Percentiles rank a stretch among this genome's conserved stretches.
These are phyloP conservation scores for Phycodurus eques DNA, from an alignment of 2,113 vertebrate genomes.

Conservation along the genomic window DNA sequence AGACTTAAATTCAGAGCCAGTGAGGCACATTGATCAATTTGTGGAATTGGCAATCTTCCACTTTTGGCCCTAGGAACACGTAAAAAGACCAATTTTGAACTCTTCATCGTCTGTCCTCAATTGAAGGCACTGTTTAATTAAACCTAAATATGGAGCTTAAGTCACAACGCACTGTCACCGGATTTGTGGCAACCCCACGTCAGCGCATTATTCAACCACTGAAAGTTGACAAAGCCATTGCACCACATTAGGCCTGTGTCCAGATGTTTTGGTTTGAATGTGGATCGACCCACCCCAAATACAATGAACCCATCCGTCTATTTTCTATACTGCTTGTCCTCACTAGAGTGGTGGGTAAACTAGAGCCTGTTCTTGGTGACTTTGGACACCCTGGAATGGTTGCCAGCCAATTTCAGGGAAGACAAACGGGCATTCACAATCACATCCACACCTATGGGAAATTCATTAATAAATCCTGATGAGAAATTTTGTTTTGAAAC, in stretches of 20 bases:
- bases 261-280: constrained; percentile 49
- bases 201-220: neutral
- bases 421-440: no score
- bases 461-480: no score
- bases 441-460: no score
- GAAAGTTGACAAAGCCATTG: neutral
- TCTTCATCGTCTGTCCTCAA: constrained; percentile 12
- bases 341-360: no score
- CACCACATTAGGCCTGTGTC: constrained; percentile 17
- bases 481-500: no score
- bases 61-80: constrained; percentile 23
- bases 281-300: neutral
- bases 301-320: no score
- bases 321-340: no score
- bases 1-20: constrained; percentile 7
- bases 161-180: constrained; percentile 4
- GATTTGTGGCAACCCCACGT: constrained; percentile 13
- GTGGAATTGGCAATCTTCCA: constrained; percentile 33
- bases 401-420: no score
- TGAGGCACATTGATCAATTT: constrained; percentile 31
- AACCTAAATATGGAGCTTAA: constrained; percentile 4
- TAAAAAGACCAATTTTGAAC: constrained; percentile 17
- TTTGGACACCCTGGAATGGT: no score
- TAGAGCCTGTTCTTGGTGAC: no score
- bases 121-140: constrained; percentile 1